These are phyloP conservation scores for Erythrocercus mccallii DNA, from an alignment of 2,113 vertebrate genomes.

Conservation along the genomic window DNA sequence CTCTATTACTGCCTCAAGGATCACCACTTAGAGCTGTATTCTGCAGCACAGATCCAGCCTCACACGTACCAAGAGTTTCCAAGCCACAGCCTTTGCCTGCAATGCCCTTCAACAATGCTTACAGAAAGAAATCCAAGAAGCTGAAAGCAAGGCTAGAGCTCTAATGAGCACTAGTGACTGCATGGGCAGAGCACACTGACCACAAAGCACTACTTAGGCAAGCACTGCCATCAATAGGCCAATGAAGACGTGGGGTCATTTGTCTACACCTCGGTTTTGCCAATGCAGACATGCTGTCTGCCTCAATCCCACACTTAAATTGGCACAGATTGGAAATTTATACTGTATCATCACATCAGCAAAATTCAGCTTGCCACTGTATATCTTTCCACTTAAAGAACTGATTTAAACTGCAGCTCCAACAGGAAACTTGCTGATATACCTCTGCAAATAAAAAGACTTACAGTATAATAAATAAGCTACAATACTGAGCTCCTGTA, in stretches of 20 bases:
- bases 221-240: slow-evolving; percentile 10
- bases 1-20: background rate
- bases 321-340: background rate
- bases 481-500: background rate
- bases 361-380: background rate
- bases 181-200: background rate
- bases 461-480: background rate
- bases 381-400: background rate
- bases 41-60: background rate
- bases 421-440: background rate
- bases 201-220: background rate
- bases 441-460: background rate
- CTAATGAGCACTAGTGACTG: background rate
- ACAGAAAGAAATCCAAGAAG: background rate
- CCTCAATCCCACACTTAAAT: background rate
- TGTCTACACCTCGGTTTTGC: background rate
- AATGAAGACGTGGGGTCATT: background rate
- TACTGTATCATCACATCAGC: background rate
- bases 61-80: accelerated
- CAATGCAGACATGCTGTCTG: background rate
- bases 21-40: background rate
- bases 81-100: background rate
- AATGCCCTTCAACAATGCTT: background rate
- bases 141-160: background rate
- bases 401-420: background rate